These are phyloP conservation scores for Eremophila alpestris DNA, from an alignment of 2,797 vertebrate species.

Conservation along the genomic window DNA sequence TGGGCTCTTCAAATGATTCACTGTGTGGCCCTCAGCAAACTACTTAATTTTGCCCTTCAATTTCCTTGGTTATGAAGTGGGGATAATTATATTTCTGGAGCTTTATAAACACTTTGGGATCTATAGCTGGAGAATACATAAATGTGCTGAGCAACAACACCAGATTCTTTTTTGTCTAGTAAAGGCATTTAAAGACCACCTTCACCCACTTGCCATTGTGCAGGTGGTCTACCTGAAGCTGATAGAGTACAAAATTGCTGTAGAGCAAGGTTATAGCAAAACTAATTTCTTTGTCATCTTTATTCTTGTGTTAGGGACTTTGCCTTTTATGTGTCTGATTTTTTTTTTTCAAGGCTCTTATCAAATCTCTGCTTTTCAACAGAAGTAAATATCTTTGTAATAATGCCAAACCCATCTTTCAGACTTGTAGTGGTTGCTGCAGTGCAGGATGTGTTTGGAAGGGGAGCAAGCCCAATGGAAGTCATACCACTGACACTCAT, in stretches of 20 bases:
- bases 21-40: conserved; percentile 34
- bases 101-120: conserved; percentile 55
- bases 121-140: conserved; percentile 11
- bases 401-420: background rate
- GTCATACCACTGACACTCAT: background rate
- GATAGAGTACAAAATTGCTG: background rate
- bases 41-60: conserved; percentile 51
- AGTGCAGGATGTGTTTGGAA: background rate
- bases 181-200: background rate
- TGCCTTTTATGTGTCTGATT: background rate
- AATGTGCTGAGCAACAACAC: background rate
- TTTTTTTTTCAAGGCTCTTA: background rate
- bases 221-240: background rate
- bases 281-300: background rate
- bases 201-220: background rate
- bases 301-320: background rate
- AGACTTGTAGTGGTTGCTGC: background rate
- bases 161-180: background rate
- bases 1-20: conserved; percentile 55
- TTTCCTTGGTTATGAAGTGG: conserved; percentile 38
- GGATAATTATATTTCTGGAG: conserved; percentile 51
- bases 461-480: background rate
- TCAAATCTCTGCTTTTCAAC: background rate
- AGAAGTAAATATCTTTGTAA: background rate
- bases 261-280: background rate